Evolutionary conservation across 2,797 vertebrate genomes (phyloP).

Genomic region (Lerista edwardsae): DNA sequence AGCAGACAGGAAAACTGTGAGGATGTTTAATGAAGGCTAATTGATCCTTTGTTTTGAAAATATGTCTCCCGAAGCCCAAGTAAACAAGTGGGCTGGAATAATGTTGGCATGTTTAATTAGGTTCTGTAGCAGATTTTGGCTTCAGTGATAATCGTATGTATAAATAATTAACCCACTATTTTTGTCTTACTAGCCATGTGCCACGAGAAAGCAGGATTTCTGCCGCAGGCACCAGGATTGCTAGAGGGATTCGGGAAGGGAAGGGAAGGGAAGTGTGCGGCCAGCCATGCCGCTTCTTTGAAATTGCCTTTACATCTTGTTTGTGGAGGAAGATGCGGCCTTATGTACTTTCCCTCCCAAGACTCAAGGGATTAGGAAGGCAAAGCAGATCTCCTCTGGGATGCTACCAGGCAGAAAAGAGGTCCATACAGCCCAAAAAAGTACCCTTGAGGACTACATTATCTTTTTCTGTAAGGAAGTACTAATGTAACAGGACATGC

Average conservation of each 20-base stretch:
- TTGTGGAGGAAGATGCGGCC: neutral
- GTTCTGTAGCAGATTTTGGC: constrained; percentile 19
- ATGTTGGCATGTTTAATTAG: constrained; percentile 28
- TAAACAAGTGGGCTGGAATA: constrained; percentile 20
- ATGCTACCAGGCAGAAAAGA: neutral
- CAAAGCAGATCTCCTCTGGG: neutral
- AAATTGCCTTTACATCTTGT: neutral
- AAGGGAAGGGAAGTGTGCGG: neutral
- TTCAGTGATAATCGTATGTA: constrained; percentile 8
- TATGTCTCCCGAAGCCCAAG: neutral
- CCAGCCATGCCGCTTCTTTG: neutral
- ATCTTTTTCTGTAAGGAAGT: neutral
- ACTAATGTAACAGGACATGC: too few species aligned
- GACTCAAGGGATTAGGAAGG: neutral
- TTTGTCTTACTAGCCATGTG: constrained; percentile 11
- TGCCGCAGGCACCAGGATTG: neutral
- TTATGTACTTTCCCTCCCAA: neutral
- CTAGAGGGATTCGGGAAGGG: neutral
- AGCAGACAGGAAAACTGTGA: neutral
- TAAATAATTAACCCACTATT: neutral
- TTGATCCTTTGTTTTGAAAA: constrained; percentile 18
- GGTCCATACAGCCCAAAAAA: neutral
- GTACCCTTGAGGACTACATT: neutral
- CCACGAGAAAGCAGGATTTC: constrained; percentile 11
- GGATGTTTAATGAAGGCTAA: neutral